These are phyloP conservation scores for Strix uralensis DNA, from an alignment of 2,113 vertebrate species.

Conservation along the genomic window DNA sequence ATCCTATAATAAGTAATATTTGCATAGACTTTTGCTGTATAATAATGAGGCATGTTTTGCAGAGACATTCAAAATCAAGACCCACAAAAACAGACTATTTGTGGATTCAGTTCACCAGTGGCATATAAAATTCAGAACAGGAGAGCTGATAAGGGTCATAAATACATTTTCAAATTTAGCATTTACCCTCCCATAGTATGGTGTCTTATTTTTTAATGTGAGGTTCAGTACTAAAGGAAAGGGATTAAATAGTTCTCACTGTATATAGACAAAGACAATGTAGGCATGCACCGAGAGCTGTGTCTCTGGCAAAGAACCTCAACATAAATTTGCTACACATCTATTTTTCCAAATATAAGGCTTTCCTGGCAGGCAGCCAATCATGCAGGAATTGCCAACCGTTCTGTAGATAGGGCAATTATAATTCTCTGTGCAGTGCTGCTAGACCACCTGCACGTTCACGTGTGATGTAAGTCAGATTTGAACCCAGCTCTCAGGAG, in stretches of 20 bases:
- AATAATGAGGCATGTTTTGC: background rate
- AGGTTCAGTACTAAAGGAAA: background rate
- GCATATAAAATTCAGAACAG: background rate
- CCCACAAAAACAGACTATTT: background rate
- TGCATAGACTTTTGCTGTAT: background rate
- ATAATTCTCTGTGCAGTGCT: slow-evolving; percentile 16
- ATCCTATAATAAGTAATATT: background rate
- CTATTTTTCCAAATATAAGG: slow-evolving; percentile 36
- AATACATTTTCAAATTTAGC: background rate
- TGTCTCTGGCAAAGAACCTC: slow-evolving; percentile 1
- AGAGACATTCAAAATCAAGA: background rate
- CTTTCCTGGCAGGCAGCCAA: slow-evolving; percentile 36
- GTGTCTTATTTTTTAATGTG: background rate
- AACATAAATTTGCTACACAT: slow-evolving; percentile 14
- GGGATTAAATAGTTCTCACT: background rate
- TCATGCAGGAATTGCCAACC: slow-evolving; percentile 40
- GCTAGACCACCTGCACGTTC: slow-evolving; percentile 20
- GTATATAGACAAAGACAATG: background rate
- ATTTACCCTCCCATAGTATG: background rate
- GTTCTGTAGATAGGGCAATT: slow-evolving; percentile 8
- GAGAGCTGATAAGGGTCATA: background rate
- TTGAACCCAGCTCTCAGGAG: background rate
- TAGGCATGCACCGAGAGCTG: background rate
- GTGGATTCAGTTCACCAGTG: background rate
- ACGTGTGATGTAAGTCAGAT: background rate